Percentiles rank a stretch among this genome's conserved stretches.
Conservation (phyloP, 2,797 vertebrate species). For the Synaphobranchus kaupii region DNA sequence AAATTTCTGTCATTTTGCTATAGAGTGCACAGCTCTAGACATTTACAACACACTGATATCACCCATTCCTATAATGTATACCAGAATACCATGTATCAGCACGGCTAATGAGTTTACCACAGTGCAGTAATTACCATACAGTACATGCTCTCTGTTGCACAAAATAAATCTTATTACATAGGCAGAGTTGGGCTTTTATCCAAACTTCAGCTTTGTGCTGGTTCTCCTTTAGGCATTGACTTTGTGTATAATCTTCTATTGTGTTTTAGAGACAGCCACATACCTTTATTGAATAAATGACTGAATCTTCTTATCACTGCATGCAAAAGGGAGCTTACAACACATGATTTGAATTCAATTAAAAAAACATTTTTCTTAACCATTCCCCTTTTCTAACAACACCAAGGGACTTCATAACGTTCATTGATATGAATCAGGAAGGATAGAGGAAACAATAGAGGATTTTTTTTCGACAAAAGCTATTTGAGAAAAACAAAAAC, state of each 20-base stretch:
- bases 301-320: not conserved
- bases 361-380: not conserved
- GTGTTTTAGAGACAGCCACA: not conserved
- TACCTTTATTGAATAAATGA: slow-evolving; percentile 6
- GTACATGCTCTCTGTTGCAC: not conserved
- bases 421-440: slow-evolving; percentile 11
- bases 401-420: not conserved
- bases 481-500: not conserved
- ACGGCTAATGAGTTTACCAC: not conserved
- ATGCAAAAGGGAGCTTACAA: not conserved
- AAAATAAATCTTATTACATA: slow-evolving; percentile 20
- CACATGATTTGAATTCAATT: not conserved
- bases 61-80: not conserved
- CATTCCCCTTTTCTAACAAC: not conserved
- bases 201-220: not conserved
- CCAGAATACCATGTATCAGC: not conserved
- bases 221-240: not conserved
- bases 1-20: not conserved
- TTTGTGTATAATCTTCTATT: not conserved
- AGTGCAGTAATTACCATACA: not conserved
- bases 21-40: too few relatives aligned
- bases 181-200: not conserved
- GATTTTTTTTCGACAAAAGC: slow-evolving; percentile 5
- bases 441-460: not conserved
- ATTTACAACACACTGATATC: not conserved